Base-by-base conservation (phyloP, 2,888 invertebrate species). In the Athalia cordata region DNA sequence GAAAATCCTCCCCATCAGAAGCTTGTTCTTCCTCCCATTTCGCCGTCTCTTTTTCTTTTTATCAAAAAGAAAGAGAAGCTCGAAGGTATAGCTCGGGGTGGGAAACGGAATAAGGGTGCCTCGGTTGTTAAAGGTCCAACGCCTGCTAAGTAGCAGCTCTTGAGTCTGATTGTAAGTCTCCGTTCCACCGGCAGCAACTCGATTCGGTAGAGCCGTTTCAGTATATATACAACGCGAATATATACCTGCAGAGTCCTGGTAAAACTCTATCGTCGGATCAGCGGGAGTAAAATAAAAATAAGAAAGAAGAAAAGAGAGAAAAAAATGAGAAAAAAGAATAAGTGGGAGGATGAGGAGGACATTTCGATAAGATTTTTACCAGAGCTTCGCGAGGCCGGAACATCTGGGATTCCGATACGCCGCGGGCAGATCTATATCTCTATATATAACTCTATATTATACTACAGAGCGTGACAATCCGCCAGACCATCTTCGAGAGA, bases 61-160 rank as follows among this genome's bases (percentile, higher is more conserved):
- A n/a, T 55, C 55, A 55, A 55, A 55, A 55, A 55, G n/a, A 55
- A 55, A 6, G 68, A 52, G 50, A 68, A 52, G 55, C 29, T 29
- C 29, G 29, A 29, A 29, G 29, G 29, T 29, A 29, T 29, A 29
- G 29, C 29, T 29, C 52, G 61, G 68, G 47, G 55, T 52, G 52
- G 68, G 11, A 43, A 47, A 55, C 29, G 8, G 11, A 55, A 43
- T 50, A 6, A 29, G 55, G 66, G 66, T 29, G 47, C 15, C 29
- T 15, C 55, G 68, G 52, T 68, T 55, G 68, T 68, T 68, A 52
- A 55, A 29, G 68, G 55, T n/a, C 68, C 68, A 68, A 68, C 68
- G 68, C 68, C 68, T 68, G 55, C 68, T 68, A 68, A 68, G 68
- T 55, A 68, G 68, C n/a, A 61, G 61, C 55, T 55, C 68, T 52